phyloP scores from a whole-genome alignment of 2,113 vertebrate genomes.

The Pseudolaguvia tuberculata region DNA sequence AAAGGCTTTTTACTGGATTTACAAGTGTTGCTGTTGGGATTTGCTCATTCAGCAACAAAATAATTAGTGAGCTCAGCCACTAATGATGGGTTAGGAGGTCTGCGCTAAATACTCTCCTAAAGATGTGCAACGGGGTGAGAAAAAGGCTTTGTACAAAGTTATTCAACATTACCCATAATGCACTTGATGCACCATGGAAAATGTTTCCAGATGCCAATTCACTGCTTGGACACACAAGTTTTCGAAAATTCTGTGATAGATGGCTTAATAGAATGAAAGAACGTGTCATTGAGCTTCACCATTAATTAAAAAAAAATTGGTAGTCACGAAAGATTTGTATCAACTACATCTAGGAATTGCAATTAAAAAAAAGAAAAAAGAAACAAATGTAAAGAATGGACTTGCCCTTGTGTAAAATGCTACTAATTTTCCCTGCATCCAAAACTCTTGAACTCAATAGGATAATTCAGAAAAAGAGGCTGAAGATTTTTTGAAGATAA shows the following conservation, averaged over 20 bases:
- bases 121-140: too few relatives aligned
- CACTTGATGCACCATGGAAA: too few relatives aligned
- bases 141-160: too few relatives aligned
- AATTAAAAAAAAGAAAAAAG: background rate
- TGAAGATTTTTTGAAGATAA: background rate
- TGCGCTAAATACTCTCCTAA: too few relatives aligned
- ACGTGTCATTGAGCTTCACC: background rate
- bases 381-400: background rate
- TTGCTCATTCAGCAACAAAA: too few relatives aligned
- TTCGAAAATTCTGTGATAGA: background rate
- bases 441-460: background rate
- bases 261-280: background rate
- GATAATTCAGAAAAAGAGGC: background rate
- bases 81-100: too few relatives aligned
- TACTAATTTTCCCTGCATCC: background rate
- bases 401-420: slow-evolving; percentile 4
- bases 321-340: background rate
- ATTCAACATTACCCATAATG: too few relatives aligned
- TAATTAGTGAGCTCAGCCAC: too few relatives aligned
- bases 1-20: too few relatives aligned
- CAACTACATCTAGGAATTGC: background rate
- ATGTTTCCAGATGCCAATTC: accelerated
- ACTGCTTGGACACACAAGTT: too few relatives aligned
- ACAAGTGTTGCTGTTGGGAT: too few relatives aligned
- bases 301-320: background rate